These are phyloP conservation scores for Bradypus variegatus DNA, from an alignment of 2,797 vertebrate species.

Conservation along the genomic window DNA sequence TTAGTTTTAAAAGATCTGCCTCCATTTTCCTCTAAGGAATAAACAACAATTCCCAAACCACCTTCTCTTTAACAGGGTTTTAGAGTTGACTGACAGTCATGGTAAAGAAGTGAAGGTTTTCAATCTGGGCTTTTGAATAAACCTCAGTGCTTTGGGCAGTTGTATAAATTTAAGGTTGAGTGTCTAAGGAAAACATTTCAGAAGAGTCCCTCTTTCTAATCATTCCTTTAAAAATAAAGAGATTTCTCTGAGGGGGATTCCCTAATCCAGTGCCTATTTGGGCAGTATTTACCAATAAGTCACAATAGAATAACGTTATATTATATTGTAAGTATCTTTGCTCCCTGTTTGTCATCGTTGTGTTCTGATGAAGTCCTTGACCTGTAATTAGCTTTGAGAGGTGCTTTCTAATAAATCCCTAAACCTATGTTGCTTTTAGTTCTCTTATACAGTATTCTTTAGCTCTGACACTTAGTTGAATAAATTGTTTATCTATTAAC, in stretches of 20 bases:
- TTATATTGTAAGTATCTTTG: conserved; percentile 22
- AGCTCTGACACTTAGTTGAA: not conserved
- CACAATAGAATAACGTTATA: not conserved
- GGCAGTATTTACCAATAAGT: not conserved
- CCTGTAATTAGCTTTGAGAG: not conserved
- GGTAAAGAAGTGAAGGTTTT: conserved; percentile 1
- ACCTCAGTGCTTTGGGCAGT: not conserved
- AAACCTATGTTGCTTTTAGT: not conserved
- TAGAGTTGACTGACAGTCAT: not conserved
- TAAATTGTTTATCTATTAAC: conserved; percentile 27
- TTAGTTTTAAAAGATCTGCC: not conserved
- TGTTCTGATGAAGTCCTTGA: not conserved
- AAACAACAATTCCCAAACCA: conserved; percentile 2
- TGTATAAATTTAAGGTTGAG: not conserved
- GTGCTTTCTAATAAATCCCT: conserved; percentile 8
- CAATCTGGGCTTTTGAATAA: not conserved
- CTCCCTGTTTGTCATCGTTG: not conserved
- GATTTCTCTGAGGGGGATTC: not conserved
- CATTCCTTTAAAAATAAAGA: conserved; percentile 32
- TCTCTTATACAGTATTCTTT: conserved; percentile 11
- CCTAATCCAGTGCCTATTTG: not conserved
- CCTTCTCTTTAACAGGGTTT: conserved; percentile 30
- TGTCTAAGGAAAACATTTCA: conserved; percentile 22
- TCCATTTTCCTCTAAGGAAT: conserved; percentile 4
- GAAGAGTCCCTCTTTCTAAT: not conserved